Percentiles rank a stretch among this genome's conserved stretches.
These are phyloP conservation scores for Spicauda simplicius DNA, from an alignment of 2,888 invertebrate species.

Conservation along the genomic window DNA sequence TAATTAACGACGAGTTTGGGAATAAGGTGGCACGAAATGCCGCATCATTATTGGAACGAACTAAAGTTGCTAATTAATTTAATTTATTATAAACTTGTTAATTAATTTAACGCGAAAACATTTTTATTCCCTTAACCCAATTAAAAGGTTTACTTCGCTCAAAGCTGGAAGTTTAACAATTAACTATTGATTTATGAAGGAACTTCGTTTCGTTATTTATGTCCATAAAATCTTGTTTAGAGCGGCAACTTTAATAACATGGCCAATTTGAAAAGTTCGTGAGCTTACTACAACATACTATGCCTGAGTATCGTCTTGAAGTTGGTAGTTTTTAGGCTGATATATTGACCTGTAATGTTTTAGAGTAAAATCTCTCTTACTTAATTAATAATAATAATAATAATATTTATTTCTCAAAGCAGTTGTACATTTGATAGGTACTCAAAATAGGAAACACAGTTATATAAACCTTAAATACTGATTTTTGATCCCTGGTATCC, in stretches of 20 bases:
- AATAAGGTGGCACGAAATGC: no score
- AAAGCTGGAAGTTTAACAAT: constrained; percentile 34
- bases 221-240: constrained; percentile 33
- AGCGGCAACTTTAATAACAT: constrained; percentile 19
- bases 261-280: constrained; percentile 26
- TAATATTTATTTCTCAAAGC: no score
- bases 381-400: no score
- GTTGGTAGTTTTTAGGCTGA: constrained; percentile 2
- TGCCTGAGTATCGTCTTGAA: neutral
- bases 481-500: no score
- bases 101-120: constrained; percentile 31
- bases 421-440: no score
- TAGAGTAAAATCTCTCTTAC: no score
- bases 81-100: constrained; percentile 33
- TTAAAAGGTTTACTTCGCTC: constrained; percentile 33
- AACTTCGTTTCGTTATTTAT: constrained; percentile 33
- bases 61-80: constrained; percentile 23
- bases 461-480: no score
- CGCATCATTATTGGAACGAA: neutral
- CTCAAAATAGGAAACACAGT: no score
- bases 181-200: constrained; percentile 36
- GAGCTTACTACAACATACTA: neutral
- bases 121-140: constrained; percentile 33
- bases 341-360: constrained; percentile 6
- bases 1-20: no score